A percentile compares a stretch with the other conserved stretches of the same genome.
Evolutionary conservation across 2,888 invertebrate species (phyloP).

Genomic region (Crocallis elinguaria): DNA sequence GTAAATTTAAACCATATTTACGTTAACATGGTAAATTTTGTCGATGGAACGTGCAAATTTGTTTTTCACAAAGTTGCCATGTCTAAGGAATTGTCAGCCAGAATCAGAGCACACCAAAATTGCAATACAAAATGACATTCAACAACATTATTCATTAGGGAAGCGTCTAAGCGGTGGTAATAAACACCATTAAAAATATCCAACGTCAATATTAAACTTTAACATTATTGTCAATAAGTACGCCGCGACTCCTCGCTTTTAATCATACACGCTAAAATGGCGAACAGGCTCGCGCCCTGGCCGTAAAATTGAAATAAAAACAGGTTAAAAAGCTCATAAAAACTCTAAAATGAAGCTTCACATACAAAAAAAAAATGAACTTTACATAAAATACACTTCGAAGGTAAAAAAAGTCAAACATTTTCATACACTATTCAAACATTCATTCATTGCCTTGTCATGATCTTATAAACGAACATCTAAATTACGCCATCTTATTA

Average conservation of each 20-base stretch:
- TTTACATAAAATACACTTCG: constrained; percentile 65
- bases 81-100: constrained; percentile 5
- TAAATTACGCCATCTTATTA: constrained; percentile 82
- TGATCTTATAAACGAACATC: constrained; percentile 78
- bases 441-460: constrained; percentile 77
- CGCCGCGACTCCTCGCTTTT: constrained; percentile 21
- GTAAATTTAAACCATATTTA: not conserved
- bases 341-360: constrained; percentile 64
- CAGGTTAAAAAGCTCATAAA: constrained; percentile 56
- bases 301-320: constrained; percentile 35
- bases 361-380: constrained; percentile 54
- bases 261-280: constrained; percentile 34
- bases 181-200: constrained; percentile 58
- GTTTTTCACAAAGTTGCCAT: not conserved
- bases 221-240: constrained; percentile 52
- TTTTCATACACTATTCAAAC: constrained; percentile 52
- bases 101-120: constrained; percentile 33
- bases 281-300: not conserved
- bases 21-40: not conserved
- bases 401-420: constrained; percentile 64
- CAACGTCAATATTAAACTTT: constrained; percentile 59
- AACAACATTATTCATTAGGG: constrained; percentile 47
- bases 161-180: constrained; percentile 61
- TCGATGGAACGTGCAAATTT: not conserved
- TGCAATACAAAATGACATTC: constrained; percentile 38